These are phyloP conservation scores for Uromys caudimaculatus DNA, from an alignment of 2,797 vertebrate genomes.

Conservation along the genomic window DNA sequence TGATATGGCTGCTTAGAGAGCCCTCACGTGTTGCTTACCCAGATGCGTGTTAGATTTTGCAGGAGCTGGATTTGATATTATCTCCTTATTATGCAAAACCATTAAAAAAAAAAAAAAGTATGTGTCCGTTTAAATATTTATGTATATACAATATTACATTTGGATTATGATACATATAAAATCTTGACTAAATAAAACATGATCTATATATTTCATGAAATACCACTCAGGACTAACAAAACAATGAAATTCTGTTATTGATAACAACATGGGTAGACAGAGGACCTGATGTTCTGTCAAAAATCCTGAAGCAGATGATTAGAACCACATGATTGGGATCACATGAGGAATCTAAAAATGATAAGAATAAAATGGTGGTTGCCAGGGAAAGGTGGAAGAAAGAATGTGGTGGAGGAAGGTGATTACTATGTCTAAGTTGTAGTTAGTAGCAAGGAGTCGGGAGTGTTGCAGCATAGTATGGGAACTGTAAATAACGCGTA, in stretches of 20 bases:
- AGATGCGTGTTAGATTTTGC: conserved; percentile 65
- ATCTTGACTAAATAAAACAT: background rate
- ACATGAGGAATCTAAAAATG: background rate
- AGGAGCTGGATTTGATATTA: conserved; percentile 76
- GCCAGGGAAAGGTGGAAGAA: background rate
- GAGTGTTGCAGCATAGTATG: background rate
- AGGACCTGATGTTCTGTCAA: background rate
- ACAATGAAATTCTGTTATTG: background rate
- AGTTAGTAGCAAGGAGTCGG: background rate
- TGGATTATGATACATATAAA: background rate
- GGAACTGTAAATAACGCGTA: background rate
- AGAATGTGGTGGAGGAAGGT: no score
- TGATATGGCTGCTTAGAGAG: conserved; percentile 16
- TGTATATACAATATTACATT: background rate
- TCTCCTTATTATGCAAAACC: conserved; percentile 75
- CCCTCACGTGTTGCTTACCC: conserved; percentile 60
- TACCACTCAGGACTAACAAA: background rate
- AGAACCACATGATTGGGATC: background rate
- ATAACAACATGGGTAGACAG: background rate
- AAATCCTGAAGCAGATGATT: background rate
- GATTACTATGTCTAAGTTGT: background rate
- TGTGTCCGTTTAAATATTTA: background rate
- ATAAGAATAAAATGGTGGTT: background rate
- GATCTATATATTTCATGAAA: background rate
- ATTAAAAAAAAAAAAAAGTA: no score